A percentile compares a stretch with the other conserved stretches of the same genome.
Conservation (phyloP, 2,113 vertebrate genomes). For the Chaenogobius annularis region DNA sequence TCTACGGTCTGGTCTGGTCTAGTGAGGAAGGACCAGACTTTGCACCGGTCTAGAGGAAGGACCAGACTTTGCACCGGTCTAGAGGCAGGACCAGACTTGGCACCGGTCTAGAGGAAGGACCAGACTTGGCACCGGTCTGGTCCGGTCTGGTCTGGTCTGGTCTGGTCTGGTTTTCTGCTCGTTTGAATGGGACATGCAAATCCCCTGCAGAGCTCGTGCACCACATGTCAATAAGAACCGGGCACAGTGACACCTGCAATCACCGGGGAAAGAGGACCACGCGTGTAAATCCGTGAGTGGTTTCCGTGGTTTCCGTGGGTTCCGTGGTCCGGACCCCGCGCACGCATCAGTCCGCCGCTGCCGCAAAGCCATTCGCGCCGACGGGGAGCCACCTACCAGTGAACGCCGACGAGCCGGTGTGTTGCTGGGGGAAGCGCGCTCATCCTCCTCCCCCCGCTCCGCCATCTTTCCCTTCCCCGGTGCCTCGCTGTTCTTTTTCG, state of each 20-base stretch:
- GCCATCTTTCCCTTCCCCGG: slow-evolving; percentile 1
- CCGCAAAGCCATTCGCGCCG: slow-evolving; percentile 26
- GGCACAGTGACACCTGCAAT: not conserved
- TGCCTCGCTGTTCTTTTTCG: not conserved
- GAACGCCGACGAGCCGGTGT: slow-evolving; percentile 57
- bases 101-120: not conserved
- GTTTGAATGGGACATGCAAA: too few relatives aligned
- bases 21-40: too few relatives aligned
- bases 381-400: slow-evolving; percentile 61
- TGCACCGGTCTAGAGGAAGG: too few relatives aligned
- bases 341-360: slow-evolving; percentile 32
- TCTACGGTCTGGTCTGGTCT: too few relatives aligned
- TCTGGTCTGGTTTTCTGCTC: too few relatives aligned
- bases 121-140: too few relatives aligned
- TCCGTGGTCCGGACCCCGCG: not conserved
- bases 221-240: too few relatives aligned
- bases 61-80: not conserved
- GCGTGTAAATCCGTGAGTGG: not conserved
- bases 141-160: too few relatives aligned
- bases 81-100: not conserved
- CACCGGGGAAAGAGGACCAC: too few relatives aligned
- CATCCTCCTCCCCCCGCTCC: slow-evolving; percentile 15
- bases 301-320: too few relatives aligned
- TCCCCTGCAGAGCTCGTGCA: too few relatives aligned
- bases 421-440: slow-evolving; percentile 61